Conservation (phyloP, 2,888 invertebrate species). For the Heliconius ismenius region DNA sequence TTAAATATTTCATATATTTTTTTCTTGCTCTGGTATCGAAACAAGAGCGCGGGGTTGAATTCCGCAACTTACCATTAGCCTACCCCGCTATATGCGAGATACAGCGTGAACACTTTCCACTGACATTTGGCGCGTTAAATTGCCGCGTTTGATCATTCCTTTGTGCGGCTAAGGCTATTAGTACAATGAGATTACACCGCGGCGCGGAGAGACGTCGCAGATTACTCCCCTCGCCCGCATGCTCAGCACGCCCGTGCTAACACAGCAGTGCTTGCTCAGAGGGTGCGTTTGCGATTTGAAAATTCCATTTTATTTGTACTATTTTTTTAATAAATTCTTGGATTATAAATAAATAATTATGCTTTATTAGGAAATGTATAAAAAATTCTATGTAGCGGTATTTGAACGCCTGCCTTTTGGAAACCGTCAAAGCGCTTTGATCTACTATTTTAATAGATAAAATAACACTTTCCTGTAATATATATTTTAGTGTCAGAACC, state of each 20-base stretch:
- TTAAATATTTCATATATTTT: no score
- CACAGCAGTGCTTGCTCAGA: conserved; percentile 28
- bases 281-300: conserved; percentile 1
- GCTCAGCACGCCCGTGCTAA: conserved; percentile 45
- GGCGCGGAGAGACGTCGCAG: conserved; percentile 65
- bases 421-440: no score
- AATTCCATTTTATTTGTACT: neutral
- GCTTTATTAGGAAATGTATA: no score
- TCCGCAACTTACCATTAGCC: no score
- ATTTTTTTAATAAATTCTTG: neutral
- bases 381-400: no score
- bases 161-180: conserved; percentile 78
- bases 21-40: no score
- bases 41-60: no score
- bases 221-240: conserved; percentile 55
- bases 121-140: conserved; percentile 78
- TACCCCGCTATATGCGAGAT: neutral
- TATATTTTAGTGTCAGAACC: no score
- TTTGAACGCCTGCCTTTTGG: no score
- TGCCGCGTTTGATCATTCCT: conserved; percentile 75
- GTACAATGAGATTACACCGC: conserved; percentile 72
- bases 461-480: no score
- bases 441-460: no score
- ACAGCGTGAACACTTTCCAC: conserved; percentile 3
- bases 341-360: neutral